Base-by-base conservation (phyloP, 1,140 invertebrate genomes). In the Cyphomyrmex costatus region DNA sequence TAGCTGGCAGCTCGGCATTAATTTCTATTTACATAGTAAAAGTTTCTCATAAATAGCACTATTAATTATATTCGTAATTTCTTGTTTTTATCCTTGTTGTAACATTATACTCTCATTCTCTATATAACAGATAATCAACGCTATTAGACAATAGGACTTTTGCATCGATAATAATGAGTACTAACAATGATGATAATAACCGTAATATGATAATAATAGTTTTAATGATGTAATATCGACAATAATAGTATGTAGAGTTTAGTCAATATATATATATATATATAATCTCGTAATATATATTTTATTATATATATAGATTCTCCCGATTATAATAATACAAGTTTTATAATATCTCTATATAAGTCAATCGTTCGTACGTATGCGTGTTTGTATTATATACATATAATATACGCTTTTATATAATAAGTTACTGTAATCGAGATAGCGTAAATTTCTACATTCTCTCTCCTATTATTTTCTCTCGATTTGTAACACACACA, bases 101-200 rank as follows among this genome's bases (percentile, higher is more conserved):
- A 80, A 80, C 78, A 58, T 80, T 71, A 66, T 66, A 85, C 53
- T 80, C 83, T 14, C 56, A 89, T 91, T 88, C 87, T 92, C 82
- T 90, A 93, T 90, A 93, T 90, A 93, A 92, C 88, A 92, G 88
- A 93, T 90, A 91, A 92, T 85, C 91, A 93, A 93, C 92, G 90
- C 89, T 93, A 93, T 92, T 92, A 94, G 93, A 94, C 90, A 93
- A 92, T 92, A 93, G 92, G 90, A 93, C 83, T 91, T 88, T 90
- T 90, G 87, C 68, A 76, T 86, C 90, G 87, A 88, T 89, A 91
- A 91, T 92, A 93, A 84, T 90, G 88, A 91, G 76, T 56, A 46
- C 73, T 83, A 88, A 90, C 83, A 88, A 86, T 86, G 86, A 86
- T 87, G 65, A 68, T 86, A 78, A 58, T 90, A 91, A 79, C 58